A percentile compares a stretch with the other conserved stretches of the same genome.
Evolutionary conservation across 2,113 vertebrate species (phyloP).

Genomic region (Epinephelus cyanopodus): DNA sequence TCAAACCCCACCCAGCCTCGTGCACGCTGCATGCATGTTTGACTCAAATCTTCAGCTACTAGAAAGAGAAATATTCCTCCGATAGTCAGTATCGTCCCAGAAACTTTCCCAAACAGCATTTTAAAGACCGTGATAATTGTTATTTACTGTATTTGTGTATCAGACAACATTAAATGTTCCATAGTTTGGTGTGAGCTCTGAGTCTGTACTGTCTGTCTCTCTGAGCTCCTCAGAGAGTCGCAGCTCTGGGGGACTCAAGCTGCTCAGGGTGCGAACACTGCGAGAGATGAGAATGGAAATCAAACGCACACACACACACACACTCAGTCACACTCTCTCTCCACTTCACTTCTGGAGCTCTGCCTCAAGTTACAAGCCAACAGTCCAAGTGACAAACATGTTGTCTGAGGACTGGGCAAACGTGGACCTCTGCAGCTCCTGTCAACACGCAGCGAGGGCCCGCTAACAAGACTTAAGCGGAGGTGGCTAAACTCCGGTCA

Average conservation of each 20-base stretch:
- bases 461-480: not conserved
- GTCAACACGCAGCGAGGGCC: slow-evolving; percentile 8
- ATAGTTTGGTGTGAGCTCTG: slow-evolving; percentile 3
- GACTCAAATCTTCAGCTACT: not conserved
- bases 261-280: slow-evolving; percentile 45
- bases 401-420: slow-evolving; percentile 52
- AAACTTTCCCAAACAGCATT: not conserved
- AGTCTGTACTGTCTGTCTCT: not conserved
- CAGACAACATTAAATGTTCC: not conserved
- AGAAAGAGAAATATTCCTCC: not conserved
- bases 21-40: not conserved
- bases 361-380: slow-evolving; percentile 55
- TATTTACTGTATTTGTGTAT: not conserved
- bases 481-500: not conserved
- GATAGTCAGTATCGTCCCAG: not conserved
- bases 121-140: not conserved
- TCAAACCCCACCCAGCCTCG: not conserved
- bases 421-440: slow-evolving; percentile 48
- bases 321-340: slow-evolving; percentile 15
- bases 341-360: slow-evolving; percentile 53
- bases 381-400: slow-evolving; percentile 57
- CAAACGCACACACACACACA: slow-evolving; percentile 24
- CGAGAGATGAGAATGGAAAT: slow-evolving; percentile 58
- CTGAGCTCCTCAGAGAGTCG: slow-evolving; percentile 56
- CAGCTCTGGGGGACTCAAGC: slow-evolving; percentile 38